Evolutionary conservation across 2,797 vertebrate genomes (phyloP).

Genomic region (Hypotaenidia philippensis): DNA sequence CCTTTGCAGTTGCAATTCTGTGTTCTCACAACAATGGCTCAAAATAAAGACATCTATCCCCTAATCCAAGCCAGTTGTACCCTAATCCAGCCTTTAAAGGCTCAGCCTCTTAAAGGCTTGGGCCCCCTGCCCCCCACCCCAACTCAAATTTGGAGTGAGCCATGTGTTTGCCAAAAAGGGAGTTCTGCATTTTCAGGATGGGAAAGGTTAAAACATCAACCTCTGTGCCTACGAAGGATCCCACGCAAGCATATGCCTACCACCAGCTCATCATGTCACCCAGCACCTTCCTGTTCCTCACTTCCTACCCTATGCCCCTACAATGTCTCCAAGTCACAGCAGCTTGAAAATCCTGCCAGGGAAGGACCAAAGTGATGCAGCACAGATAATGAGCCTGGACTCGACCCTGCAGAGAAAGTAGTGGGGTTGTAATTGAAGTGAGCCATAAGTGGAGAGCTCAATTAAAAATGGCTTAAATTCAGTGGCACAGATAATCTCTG

Average conservation of each 20-base stretch:
- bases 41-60: background rate
- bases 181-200: fast-evolving
- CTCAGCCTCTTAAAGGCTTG: background rate
- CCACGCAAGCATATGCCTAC: background rate
- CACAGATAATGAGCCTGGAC: background rate
- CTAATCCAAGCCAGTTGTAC: background rate
- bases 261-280: background rate
- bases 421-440: background rate
- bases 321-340: background rate
- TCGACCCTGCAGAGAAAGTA: background rate
- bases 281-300: background rate
- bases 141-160: background rate
- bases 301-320: background rate
- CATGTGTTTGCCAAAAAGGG: background rate
- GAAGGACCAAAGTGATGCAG: background rate
- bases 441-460: background rate
- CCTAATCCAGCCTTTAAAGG: background rate
- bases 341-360: background rate
- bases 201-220: background rate
- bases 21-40: background rate
- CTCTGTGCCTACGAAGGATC: background rate
- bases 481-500: background rate
- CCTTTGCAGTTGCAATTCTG: background rate
- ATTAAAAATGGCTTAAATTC: background rate
- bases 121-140: fast-evolving